A percentile compares a stretch with the other conserved stretches of the same genome.
Evolutionary conservation across 2,888 invertebrate species (phyloP).

Genomic region (Steinernema carpocapsae): DNA sequence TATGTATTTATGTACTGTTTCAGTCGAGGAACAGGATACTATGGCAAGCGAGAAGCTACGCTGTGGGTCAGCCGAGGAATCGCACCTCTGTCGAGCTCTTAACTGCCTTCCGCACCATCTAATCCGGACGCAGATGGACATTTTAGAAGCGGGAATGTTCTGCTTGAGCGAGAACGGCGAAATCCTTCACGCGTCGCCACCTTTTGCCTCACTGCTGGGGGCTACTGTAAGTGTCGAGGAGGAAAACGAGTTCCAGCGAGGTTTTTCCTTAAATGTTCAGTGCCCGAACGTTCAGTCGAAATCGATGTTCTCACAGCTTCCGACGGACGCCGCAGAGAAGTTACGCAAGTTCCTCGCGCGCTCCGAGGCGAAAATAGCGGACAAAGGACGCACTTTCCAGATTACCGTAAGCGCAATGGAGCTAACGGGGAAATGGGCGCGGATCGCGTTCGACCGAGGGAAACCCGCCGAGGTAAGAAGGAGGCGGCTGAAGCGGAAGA

Average conservation of each 20-base stretch:
- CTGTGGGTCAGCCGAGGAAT: not conserved
- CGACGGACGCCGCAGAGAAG: slow-evolving; percentile 3
- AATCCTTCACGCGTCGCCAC: not conserved
- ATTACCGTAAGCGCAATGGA: not conserved
- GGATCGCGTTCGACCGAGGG: slow-evolving; percentile 14
- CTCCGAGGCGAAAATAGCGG: not conserved
- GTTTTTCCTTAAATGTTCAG: not conserved
- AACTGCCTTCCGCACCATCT: slow-evolving; percentile 18
- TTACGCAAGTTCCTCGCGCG: slow-evolving; percentile 25
- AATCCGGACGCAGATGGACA: slow-evolving; percentile 1
- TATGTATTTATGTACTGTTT: not conserved
- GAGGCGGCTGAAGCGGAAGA: not conserved
- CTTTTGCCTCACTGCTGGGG: not conserved
- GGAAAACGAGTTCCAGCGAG: not conserved
- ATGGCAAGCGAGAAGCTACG: not conserved
- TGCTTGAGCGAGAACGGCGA: slow-evolving; percentile 5
- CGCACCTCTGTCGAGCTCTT: not conserved
- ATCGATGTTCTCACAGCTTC: not conserved
- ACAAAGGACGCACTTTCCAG: not conserved
- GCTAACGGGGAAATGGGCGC: slow-evolving; percentile 14
- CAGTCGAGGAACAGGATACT: not conserved
- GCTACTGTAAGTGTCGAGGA: not conserved
- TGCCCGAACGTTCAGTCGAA: not conserved
- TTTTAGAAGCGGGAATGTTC: slow-evolving; percentile 12
- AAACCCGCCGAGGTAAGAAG: slow-evolving; percentile 3